phyloP scores from a whole-genome alignment of 2,888 invertebrate species.

The Balanococcus diminutus region DNA sequence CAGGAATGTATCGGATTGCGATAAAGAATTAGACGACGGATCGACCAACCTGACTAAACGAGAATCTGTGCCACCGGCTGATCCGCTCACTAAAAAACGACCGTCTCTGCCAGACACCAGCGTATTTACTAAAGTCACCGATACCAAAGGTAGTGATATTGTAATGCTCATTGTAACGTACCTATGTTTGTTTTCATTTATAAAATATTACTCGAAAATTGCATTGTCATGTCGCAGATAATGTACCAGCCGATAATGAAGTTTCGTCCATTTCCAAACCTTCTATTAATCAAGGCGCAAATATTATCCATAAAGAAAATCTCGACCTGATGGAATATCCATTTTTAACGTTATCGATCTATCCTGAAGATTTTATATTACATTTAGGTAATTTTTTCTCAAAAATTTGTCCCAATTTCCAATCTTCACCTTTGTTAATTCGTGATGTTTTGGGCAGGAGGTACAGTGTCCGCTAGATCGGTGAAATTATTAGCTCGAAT shows the following conservation, averaged over 20 bases:
- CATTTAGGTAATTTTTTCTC: conserved; percentile 73
- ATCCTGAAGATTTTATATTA: conserved; percentile 85
- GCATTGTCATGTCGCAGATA: not conserved
- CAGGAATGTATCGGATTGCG: conserved; percentile 48
- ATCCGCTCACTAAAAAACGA: not conserved
- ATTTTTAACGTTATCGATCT: conserved; percentile 89
- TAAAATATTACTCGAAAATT: not conserved
- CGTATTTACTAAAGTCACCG: not conserved
- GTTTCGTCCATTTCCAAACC: not conserved
- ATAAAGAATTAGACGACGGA: conserved; percentile 34
- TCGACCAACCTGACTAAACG: not conserved
- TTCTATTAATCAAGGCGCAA: not conserved
- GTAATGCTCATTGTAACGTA: not conserved
- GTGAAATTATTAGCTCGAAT: conserved; percentile 83
- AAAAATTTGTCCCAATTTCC: not conserved
- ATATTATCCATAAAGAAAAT: conserved; percentile 58
- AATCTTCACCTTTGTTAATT: not conserved
- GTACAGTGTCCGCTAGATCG: conserved; percentile 81
- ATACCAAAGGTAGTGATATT: conserved; percentile 18
- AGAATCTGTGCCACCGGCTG: not conserved
- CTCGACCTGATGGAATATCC: conserved; percentile 76
- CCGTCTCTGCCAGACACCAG: conserved; percentile 15
- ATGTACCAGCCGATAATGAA: not conserved
- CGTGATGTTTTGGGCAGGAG: conserved; percentile 65
- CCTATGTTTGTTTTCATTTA: not conserved